These are phyloP conservation scores for Caenorhabditis zanzibari DNA, from an alignment of 2,888 invertebrate species.

Conservation along the genomic window DNA sequence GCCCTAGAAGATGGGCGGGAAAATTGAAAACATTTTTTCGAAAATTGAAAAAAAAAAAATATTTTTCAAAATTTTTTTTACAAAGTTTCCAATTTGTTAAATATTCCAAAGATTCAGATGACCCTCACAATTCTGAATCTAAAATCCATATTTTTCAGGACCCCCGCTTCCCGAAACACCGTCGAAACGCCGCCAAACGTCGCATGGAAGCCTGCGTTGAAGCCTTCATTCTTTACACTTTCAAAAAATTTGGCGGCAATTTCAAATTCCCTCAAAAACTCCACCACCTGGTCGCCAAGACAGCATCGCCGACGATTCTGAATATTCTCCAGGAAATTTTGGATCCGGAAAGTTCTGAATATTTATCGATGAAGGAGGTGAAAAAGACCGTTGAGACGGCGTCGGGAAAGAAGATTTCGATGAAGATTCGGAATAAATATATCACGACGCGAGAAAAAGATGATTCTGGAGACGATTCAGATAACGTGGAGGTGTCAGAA, in stretches of 20 bases:
- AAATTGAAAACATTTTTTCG: neutral
- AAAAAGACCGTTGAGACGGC: slow-evolving; percentile 11
- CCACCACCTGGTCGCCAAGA: neutral
- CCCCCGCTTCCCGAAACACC: neutral
- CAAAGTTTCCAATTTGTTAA: too few species aligned
- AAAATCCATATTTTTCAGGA: slow-evolving; percentile 19
- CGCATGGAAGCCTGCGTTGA: neutral
- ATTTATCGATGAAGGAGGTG: neutral
- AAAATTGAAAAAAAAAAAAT: too few species aligned
- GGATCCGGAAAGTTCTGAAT: slow-evolving; percentile 29
- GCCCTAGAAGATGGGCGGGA: neutral
- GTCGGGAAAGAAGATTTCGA: slow-evolving; percentile 9
- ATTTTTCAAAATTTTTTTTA: too few species aligned
- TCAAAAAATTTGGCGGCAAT: slow-evolving; percentile 16
- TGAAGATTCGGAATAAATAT: neutral
- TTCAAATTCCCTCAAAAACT: slow-evolving; percentile 56
- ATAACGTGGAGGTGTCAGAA: neutral
- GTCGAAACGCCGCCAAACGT: neutral
- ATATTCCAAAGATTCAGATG: too few species aligned
- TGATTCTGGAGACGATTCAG: neutral
- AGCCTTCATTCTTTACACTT: slow-evolving; percentile 39
- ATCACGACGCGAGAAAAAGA: neutral
- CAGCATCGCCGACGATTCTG: neutral
- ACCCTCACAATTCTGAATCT: neutral
- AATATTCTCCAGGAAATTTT: neutral